phyloP scores from a whole-genome alignment of 1,140 invertebrate species.

The Drosophila varians region DNA sequence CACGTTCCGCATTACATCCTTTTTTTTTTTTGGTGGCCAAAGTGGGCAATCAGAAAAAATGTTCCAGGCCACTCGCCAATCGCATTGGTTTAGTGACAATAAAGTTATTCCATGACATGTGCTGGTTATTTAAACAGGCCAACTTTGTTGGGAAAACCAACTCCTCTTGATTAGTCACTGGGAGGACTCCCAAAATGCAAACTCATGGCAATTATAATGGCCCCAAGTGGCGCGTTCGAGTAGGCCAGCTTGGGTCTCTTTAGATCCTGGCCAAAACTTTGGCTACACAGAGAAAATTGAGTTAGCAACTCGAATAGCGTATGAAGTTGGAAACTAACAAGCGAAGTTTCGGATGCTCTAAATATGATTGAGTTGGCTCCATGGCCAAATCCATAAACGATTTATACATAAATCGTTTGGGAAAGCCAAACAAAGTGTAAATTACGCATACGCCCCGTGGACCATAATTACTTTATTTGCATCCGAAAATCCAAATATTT shows the following conservation, averaged over 20 bases:
- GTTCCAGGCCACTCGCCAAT: slow-evolving; percentile 1
- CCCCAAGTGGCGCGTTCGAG: slow-evolving; percentile 17
- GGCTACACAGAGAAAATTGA: not conserved
- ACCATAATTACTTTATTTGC: not conserved
- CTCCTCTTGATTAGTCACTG: slow-evolving; percentile 1
- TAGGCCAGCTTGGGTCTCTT: slow-evolving; percentile 2
- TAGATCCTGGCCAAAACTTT: slow-evolving; percentile 1
- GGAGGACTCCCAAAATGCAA: slow-evolving; percentile 26
- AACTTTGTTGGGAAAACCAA: slow-evolving; percentile 11
- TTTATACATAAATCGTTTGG: no score
- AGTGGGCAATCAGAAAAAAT: slow-evolving; percentile 28
- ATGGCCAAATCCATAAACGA: no score
- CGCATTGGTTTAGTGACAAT: slow-evolving; percentile 19
- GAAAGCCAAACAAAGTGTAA: no score
- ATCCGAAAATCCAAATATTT: not conserved
- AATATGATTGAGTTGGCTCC: no score
- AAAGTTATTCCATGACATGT: slow-evolving; percentile 20
- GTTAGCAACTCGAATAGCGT: not conserved
- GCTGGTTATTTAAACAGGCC: slow-evolving; percentile 25
- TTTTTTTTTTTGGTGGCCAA: slow-evolving; percentile 14
- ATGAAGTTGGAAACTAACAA: not conserved
- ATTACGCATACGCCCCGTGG: not conserved
- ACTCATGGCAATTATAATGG: slow-evolving; percentile 48
- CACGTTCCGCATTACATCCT: slow-evolving; percentile 26
- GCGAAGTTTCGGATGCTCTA: no score